Conservation (phyloP, 2,888 invertebrate genomes). For the Xanthia icteritia region DNA sequence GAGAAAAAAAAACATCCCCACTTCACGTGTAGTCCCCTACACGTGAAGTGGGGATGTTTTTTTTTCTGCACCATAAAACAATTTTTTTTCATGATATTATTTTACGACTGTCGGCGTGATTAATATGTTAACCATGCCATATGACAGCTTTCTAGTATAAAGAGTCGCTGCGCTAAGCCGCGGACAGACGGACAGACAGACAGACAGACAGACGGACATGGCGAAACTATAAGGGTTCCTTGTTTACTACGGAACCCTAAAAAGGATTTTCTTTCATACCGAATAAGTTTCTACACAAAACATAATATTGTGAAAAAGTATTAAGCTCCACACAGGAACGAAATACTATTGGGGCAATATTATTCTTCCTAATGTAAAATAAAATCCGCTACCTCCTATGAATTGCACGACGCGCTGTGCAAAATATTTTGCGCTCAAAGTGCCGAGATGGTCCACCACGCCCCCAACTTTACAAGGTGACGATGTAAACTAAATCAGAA, state of each 20-base stretch:
- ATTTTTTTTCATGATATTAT: too few species aligned
- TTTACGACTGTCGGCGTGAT: too few species aligned
- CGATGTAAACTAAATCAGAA: constrained; percentile 72
- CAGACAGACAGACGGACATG: too few species aligned
- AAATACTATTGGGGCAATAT: background rate
- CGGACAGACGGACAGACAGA: too few species aligned
- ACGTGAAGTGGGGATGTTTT: too few species aligned
- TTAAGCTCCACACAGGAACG: background rate
- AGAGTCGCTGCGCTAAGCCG: too few species aligned
- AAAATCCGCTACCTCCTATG: constrained; percentile 66
- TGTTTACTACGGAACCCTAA: background rate
- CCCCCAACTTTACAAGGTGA: constrained; percentile 77
- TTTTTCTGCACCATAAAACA: too few species aligned
- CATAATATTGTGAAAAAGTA: background rate
- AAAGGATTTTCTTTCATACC: background rate
- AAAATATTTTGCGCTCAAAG: constrained; percentile 71
- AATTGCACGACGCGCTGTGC: constrained; percentile 53
- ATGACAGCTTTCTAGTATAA: too few species aligned
- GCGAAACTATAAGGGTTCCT: too few species aligned
- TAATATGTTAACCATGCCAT: too few species aligned
- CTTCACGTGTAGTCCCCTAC: too few species aligned
- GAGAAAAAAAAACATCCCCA: too few species aligned
- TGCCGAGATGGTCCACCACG: constrained; percentile 76
- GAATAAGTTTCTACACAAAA: background rate
- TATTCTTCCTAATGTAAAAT: background rate